These are phyloP conservation scores for Colostygia pectinataria DNA, from an alignment of 2,888 invertebrate species.

Conservation along the genomic window DNA sequence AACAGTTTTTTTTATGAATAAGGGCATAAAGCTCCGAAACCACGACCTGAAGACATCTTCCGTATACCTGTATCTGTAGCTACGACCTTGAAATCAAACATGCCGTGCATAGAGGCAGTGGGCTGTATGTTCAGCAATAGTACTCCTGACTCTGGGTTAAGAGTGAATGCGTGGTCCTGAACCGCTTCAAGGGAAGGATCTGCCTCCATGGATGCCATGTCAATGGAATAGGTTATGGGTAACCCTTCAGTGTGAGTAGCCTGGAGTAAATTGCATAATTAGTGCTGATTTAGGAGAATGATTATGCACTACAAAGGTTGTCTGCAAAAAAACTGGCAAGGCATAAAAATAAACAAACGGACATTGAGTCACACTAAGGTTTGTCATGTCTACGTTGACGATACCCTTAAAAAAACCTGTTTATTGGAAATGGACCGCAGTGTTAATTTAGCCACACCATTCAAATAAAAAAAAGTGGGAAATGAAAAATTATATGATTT, in stretches of 20 bases:
- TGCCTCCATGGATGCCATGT: slow-evolving; percentile 58
- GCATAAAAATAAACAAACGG: too few species aligned
- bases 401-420: too few species aligned
- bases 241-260: slow-evolving; percentile 82
- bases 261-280: slow-evolving; percentile 48
- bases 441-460: too few species aligned
- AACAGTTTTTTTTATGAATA: too few species aligned
- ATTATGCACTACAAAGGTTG: too few species aligned
- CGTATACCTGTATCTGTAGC: slow-evolving; percentile 78
- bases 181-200: slow-evolving; percentile 68
- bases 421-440: too few species aligned
- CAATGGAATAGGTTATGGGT: slow-evolving; percentile 65
- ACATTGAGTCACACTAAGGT: too few species aligned
- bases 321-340: too few species aligned
- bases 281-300: not conserved
- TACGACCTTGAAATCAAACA: slow-evolving; percentile 80
- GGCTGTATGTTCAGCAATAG: slow-evolving; percentile 78
- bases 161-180: slow-evolving; percentile 60
- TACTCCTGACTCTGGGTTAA: slow-evolving; percentile 68
- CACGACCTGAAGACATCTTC: not conserved
- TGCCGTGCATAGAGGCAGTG: slow-evolving; percentile 81
- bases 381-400: too few species aligned
- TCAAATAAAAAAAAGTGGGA: too few species aligned
- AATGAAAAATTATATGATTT: not conserved
- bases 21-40: slow-evolving; percentile 1